Evolutionary conservation across 2,113 vertebrate genomes (phyloP).

Genomic region (Haemorhous mexicanus): DNA sequence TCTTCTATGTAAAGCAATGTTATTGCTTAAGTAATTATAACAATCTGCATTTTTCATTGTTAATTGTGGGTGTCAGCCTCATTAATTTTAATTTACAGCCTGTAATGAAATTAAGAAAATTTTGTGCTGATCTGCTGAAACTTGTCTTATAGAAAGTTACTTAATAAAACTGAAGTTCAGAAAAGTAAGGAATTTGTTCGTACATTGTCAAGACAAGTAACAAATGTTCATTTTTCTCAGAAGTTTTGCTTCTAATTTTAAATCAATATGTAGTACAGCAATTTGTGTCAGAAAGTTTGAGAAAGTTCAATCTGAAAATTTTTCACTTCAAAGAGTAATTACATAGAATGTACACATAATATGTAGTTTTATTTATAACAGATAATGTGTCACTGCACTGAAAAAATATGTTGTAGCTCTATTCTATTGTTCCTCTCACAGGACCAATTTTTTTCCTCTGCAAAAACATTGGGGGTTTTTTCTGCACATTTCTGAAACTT

Average conservation of each 20-base stretch:
- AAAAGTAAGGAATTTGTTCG: constrained; percentile 67
- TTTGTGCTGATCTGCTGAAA: constrained; percentile 99
- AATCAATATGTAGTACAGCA: constrained; percentile 17
- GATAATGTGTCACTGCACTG: constrained; percentile 10
- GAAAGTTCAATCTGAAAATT: constrained; percentile 44
- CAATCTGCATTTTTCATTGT: constrained; percentile 99
- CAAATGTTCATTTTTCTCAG: constrained; percentile 10
- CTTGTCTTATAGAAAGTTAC: constrained; percentile 83
- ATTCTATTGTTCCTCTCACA: not conserved
- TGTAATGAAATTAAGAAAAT: constrained; percentile 99
- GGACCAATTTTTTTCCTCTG: not conserved
- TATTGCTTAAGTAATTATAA: constrained; percentile 99
- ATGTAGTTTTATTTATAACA: constrained; percentile 21
- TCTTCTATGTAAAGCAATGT: constrained; percentile 95
- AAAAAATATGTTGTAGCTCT: not conserved
- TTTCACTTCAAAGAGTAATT: constrained; percentile 49
- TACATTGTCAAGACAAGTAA: constrained; percentile 48
- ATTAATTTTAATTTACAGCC: constrained; percentile 99
- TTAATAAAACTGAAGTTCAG: constrained; percentile 78
- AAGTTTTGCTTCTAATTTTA: constrained; percentile 50
- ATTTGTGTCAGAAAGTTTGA: constrained; percentile 52
- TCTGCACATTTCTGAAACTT: not conserved
- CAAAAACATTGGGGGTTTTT: not conserved
- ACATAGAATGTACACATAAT: constrained; percentile 33
- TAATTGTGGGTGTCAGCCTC: constrained; percentile 99